Evolutionary conservation across 1,140 invertebrate species (phyloP).

Genomic region (Cydia strobilella): DNA sequence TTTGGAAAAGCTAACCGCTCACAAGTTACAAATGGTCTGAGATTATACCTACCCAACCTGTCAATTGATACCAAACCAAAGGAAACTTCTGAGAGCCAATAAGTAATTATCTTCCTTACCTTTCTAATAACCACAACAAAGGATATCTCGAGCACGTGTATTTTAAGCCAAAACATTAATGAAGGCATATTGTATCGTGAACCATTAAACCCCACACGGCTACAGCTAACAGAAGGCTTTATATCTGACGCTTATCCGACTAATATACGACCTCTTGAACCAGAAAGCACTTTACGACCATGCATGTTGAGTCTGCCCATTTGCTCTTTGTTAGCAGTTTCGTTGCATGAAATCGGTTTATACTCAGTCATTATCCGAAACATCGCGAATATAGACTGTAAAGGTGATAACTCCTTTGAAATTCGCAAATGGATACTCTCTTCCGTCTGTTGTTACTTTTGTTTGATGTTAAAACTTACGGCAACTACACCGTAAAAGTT

Average conservation of each 20-base stretch:
- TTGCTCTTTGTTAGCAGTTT: slow-evolving; percentile 10
- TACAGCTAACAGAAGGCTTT: neutral
- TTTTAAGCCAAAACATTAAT: slow-evolving; percentile 8
- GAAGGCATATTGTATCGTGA: neutral
- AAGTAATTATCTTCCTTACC: neutral
- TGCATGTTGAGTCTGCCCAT: slow-evolving; percentile 12
- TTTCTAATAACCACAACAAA: slow-evolving; percentile 8
- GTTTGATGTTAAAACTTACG: neutral
- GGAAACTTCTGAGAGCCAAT: neutral
- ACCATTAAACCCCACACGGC: slow-evolving; percentile 13
- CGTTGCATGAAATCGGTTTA: slow-evolving; percentile 24
- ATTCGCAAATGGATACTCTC: neutral
- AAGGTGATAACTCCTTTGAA: neutral
- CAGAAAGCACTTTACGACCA: neutral
- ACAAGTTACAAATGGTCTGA: neutral
- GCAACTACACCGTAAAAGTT: no score
- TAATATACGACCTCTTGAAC: slow-evolving; percentile 11
- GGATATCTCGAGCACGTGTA: slow-evolving; percentile 6
- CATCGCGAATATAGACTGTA: neutral
- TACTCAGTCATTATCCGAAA: slow-evolving; percentile 21
- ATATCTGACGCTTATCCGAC: slow-evolving; percentile 9
- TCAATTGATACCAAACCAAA: neutral
- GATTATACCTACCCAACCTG: neutral
- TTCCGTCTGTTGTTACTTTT: neutral
- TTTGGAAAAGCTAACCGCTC: no score